Conservation (phyloP, 2,888 invertebrate species). For the Archaeoteleia sp. region DNA sequence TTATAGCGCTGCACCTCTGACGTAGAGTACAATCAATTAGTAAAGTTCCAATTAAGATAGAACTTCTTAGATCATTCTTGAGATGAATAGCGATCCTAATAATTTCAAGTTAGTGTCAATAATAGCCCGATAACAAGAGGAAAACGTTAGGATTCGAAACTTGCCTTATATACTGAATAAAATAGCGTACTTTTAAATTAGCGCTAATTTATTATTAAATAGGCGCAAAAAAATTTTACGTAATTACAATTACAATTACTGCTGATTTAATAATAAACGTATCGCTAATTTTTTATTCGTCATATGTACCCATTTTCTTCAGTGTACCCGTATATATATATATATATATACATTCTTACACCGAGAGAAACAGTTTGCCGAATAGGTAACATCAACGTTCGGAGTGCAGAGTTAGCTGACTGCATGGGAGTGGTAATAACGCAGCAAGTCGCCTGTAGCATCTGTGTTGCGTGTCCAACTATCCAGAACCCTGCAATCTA, state of each 20-base stretch:
- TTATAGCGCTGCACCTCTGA: slow-evolving; percentile 66
- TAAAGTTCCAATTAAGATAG: slow-evolving; percentile 68
- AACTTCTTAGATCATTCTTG: slow-evolving; percentile 52
- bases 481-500: too few species aligned
- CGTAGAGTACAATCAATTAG: slow-evolving; percentile 72
- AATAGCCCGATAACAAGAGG: neutral
- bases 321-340: slow-evolving; percentile 6
- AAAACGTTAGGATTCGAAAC: slow-evolving; percentile 32
- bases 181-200: slow-evolving; percentile 13
- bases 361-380: too few species aligned
- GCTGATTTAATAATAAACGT: neutral
- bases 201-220: slow-evolving; percentile 14
- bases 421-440: too few species aligned
- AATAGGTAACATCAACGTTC: too few species aligned
- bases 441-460: too few species aligned
- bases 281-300: slow-evolving; percentile 2
- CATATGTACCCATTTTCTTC: slow-evolving; percentile 12
- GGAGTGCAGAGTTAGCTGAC: too few species aligned
- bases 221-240: slow-evolving; percentile 4
- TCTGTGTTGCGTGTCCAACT: too few species aligned
- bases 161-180: slow-evolving; percentile 43
- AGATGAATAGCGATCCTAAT: slow-evolving; percentile 25
- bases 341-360: slow-evolving; percentile 11
- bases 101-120: slow-evolving; percentile 15
- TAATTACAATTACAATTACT: neutral